A percentile compares a stretch with the other conserved stretches of the same genome.
These are phyloP conservation scores for Belgica antarctica DNA, from an alignment of 2,888 invertebrate genomes.

Conservation along the genomic window DNA sequence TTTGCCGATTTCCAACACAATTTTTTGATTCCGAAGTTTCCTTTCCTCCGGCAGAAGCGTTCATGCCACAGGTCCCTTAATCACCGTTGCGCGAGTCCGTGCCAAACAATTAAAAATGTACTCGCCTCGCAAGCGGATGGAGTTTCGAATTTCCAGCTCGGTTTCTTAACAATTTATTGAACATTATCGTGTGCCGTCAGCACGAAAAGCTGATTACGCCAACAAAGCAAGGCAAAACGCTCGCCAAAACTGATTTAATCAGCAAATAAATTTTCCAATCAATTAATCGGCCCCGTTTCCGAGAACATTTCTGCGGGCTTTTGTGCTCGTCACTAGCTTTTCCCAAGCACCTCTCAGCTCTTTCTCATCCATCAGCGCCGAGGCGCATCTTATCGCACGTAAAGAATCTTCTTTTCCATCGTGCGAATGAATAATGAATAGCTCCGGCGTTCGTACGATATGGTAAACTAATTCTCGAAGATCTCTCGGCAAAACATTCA, in stretches of 20 bases:
- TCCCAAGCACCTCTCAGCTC: background rate
- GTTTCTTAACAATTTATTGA: slow-evolving; percentile 9
- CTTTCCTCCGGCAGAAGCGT: slow-evolving; percentile 18
- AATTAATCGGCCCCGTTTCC: background rate
- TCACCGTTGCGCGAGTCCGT: background rate
- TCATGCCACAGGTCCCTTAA: background rate
- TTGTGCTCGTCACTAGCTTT: background rate
- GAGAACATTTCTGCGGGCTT: background rate
- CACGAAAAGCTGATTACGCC: background rate
- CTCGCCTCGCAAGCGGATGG: slow-evolving; percentile 6
- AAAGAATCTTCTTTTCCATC: slow-evolving; percentile 27
- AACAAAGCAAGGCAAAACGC: background rate
- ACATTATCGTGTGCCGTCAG: slow-evolving; percentile 14
- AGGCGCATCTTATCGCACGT: slow-evolving; percentile 37
- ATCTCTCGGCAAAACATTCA: slow-evolving; percentile 28
- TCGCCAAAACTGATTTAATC: slow-evolving; percentile 2
- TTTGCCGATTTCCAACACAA: slow-evolving; percentile 40
- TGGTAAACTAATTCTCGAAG: slow-evolving; percentile 43
- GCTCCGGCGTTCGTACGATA: slow-evolving; percentile 37
- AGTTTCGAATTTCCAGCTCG: background rate
- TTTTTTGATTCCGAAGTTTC: slow-evolving; percentile 38
- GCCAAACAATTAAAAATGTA: slow-evolving; percentile 10
- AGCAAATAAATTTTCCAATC: background rate
- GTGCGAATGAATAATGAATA: slow-evolving; percentile 41
- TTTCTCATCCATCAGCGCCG: slow-evolving; percentile 25